A percentile compares a stretch with the other conserved stretches of the same genome.
These are phyloP conservation scores for Sphinx pinastri DNA, from an alignment of 2,888 invertebrate genomes.

Conservation along the genomic window DNA sequence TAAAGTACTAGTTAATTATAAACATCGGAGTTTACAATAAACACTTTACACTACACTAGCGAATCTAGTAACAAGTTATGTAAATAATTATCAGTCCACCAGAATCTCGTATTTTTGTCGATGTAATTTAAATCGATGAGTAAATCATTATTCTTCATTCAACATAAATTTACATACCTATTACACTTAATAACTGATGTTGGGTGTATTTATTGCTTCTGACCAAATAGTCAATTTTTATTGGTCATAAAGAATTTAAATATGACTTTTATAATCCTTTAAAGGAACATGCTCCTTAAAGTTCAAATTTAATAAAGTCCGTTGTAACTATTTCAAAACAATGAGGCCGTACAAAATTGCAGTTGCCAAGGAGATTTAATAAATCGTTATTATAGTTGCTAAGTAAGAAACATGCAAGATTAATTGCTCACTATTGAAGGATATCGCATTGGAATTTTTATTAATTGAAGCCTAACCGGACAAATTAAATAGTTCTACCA, in stretches of 20 bases:
- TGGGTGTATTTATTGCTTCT: not conserved
- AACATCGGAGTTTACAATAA: not conserved
- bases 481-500: constrained; percentile 37
- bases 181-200: not conserved
- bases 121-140: too few relatives aligned
- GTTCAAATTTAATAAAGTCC: not conserved
- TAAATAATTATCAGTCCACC: not conserved
- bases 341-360: constrained; percentile 2
- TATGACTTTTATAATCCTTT: not conserved
- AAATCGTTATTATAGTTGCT: constrained; percentile 12
- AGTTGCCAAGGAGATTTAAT: constrained; percentile 5
- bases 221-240: not conserved
- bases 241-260: not conserved
- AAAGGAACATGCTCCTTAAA: not conserved
- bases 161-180: not conserved
- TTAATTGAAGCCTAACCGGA: constrained; percentile 35
- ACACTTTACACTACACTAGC: not conserved
- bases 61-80: not conserved
- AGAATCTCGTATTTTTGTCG: too few relatives aligned
- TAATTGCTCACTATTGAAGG: constrained; percentile 19
- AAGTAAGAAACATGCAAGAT: constrained; percentile 21
- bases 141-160: not conserved
- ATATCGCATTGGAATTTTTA: constrained; percentile 28
- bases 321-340: not conserved
- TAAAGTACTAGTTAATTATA: not conserved